Evolutionary conservation across 2,113 vertebrate species (phyloP), one percentile per base, ranked within the genome.

Genomic region (Plecturocebus donacophilus): DNA sequence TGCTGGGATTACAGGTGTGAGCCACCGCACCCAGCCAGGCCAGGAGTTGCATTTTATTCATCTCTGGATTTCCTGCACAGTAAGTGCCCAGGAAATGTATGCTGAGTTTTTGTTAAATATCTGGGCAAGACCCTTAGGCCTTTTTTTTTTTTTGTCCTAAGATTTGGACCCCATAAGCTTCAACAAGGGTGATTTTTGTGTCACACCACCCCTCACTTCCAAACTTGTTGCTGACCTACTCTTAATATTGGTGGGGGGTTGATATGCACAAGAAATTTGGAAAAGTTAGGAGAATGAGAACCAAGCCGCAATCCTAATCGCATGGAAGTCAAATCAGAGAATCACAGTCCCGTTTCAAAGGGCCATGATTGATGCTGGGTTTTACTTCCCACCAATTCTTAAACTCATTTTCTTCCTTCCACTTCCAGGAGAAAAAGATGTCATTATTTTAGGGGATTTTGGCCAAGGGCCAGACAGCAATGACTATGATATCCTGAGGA

Each of bases 371-470:
- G 20, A 1, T 45, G 19, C 4, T 3, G 9, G 21, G 2, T 30
- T 64, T 66, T 13, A 17, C n/a, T 49, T 79, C 56, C 11, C 40
- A 20, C 2, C 6, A 3, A 0, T 4, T 42, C 81, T 21, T 42
- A 12, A 77, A 32, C 47, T 38, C 61, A 66, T 66, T 68, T 76
- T 56, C 49, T 90, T 47, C 23, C 64, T 86, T 70, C 81, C 6
- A 35, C 91, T 97, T 83, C 35, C 84, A 99, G 99, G 98, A 90
- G 99, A 99, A 98, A 99, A 99, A 98, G 99, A 99, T 0, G 87
- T 99, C 95, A 95, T 99, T 84, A 98, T 99, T 64, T 98, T 99
- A 19, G 99, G 99, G 54, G 99, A 99, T 90, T 99, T 99, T 47
- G 99, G 99, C 94, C 98, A 98, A 93, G 97, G 99, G 12, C 99